Evolutionary conservation across 2,113 vertebrate genomes (phyloP).

Genomic region (rabbit (Oryctolagus cuniculus)): mOryCun1.1 NC_091438.1:51433001-51433500

Average conservation of each 20-base stretch:
- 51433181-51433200: background rate
- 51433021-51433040: slow-evolving; percentile 55
- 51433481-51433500: background rate
- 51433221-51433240: background rate
- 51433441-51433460: background rate
- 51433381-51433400: background rate
- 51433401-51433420: background rate
- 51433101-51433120: no score
- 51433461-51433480: fast-evolving
- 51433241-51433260: background rate
- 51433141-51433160: slow-evolving; percentile 27
- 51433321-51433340: background rate
- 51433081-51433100: background rate
- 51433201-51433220: background rate
- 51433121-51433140: background rate
- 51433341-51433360: background rate
- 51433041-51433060: slow-evolving; percentile 80
- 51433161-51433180: background rate
- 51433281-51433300: background rate
- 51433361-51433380: background rate
- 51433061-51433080: slow-evolving; percentile 75
- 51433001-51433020: background rate
- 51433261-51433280: background rate
- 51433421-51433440: background rate
- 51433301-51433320: background rate